A percentile compares a stretch with the other conserved stretches of the same genome.
phyloP scores from a whole-genome alignment of 2,888 invertebrate species.

The Papilio gigon region DNA sequence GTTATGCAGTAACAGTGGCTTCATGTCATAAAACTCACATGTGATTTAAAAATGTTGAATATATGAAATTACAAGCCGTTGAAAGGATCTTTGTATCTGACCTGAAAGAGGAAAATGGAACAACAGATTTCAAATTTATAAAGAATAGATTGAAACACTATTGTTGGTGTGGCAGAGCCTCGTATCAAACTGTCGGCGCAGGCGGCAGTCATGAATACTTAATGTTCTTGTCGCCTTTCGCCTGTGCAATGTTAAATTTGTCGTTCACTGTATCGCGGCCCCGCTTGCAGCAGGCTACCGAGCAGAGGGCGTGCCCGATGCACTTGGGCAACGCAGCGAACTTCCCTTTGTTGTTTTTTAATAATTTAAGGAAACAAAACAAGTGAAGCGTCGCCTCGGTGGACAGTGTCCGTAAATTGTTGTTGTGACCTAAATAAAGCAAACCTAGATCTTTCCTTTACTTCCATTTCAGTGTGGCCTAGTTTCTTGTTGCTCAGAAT shows the following conservation, averaged over 20 bases:
- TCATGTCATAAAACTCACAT: no score
- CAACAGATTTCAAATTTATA: not conserved
- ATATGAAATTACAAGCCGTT: no score
- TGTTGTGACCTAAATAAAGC: slow-evolving; percentile 2
- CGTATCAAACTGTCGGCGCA: not conserved
- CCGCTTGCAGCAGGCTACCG: not conserved
- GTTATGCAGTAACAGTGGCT: not conserved
- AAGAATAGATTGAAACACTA: not conserved
- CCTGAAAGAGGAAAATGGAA: not conserved
- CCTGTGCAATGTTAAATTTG: slow-evolving; percentile 10
- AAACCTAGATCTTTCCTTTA: not conserved
- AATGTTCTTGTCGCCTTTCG: slow-evolving; percentile 1
- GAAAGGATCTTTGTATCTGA: no score
- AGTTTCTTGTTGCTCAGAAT: not conserved
- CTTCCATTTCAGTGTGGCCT: not conserved
- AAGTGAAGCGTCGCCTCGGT: slow-evolving; percentile 6
- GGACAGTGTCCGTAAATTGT: slow-evolving; percentile 6
- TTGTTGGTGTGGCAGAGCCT: not conserved
- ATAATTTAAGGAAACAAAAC: slow-evolving; percentile 11
- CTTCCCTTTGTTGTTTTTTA: slow-evolving; percentile 10
- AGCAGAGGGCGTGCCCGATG: slow-evolving; percentile 2
- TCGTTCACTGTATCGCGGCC: not conserved
- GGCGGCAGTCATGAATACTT: not conserved
- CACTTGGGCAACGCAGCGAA: not conserved
- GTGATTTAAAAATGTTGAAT: no score